Base-by-base conservation (phyloP, 2,797 vertebrate species). In the Sandelia bainsii region DNA sequence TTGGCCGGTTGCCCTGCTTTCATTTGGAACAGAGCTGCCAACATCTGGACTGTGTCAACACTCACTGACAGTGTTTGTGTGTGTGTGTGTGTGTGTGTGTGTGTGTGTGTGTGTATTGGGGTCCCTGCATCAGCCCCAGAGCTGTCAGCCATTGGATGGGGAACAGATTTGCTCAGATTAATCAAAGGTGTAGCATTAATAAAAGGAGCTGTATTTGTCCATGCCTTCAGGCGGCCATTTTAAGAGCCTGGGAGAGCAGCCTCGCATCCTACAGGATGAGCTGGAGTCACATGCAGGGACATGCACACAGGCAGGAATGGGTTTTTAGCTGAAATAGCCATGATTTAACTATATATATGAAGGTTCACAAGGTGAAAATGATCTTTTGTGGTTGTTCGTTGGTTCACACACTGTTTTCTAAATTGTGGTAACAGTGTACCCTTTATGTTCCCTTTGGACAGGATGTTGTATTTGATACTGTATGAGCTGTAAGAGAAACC, bases 1-100 rank as follows among this genome's bases (percentile, higher is more conserved):
- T 92, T 95, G 94, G 94, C 92, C 37, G 85, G 70, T 90, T 92
- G 92, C 93, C 94, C 82, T 84, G 87, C 87, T 93, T 94, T 94
- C 89, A 94, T 93, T 94, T 94, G 86, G 91, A 94, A 87, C 84
- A 91, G 90, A 91, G 84, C 91, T 92, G 93, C 93, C 94, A 94
- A 95, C 94, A 95, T 95, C 94, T 96, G 95, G 92, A 93, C 87
- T 94, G 86, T 95, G 93, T 96, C 94, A 94, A 90, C 86, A 92
- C 91, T 92, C 92, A 87, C 89, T 81, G 91, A 86, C 85, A 75
- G 80, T 61, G 69, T 85, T 44, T 87, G 77, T 57, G 69, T 50
- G 69, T 60, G 68, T 61, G 69, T 85, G 39, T 87, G 77, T 58
- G 69, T 51, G 69, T 60, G 68, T 72, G 77, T 61, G 69, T 85